Percentiles rank a stretch among this genome's conserved stretches.
Evolutionary conservation across 2,113 vertebrate species (phyloP).

Genomic region (Mola mola): DNA sequence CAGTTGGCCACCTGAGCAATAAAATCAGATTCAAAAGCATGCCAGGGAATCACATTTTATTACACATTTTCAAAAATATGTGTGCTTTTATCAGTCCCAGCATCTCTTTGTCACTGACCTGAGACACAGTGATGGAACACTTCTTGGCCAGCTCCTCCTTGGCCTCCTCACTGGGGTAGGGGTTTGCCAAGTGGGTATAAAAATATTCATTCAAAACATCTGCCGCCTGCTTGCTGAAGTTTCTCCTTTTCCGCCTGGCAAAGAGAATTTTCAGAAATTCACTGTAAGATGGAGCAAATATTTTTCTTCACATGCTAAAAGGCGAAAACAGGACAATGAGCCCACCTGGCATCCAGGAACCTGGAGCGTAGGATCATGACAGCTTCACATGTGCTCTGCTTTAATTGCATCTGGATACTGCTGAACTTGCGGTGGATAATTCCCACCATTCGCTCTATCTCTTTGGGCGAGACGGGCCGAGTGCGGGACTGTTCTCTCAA

Average conservation of each 20-base stretch:
- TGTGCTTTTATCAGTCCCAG: no score
- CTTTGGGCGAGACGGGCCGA: conserved; percentile 98
- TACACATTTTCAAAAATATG: no score
- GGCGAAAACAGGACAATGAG: no score
- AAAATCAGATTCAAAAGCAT: neutral
- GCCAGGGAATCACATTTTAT: no score
- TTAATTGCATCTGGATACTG: conserved; percentile 99
- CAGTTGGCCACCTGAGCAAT: conserved; percentile 53
- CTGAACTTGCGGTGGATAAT: conserved; percentile 99
- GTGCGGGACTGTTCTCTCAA: conserved; percentile 98
- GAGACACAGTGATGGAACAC: conserved; percentile 99
- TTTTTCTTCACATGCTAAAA: no score
- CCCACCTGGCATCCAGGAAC: conserved; percentile 99
- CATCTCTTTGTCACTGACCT: no score
- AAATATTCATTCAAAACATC: conserved; percentile 99
- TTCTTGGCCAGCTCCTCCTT: conserved; percentile 99
- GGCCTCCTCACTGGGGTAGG: conserved; percentile 99
- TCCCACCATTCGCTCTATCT: conserved; percentile 99
- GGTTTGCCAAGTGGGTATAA: conserved; percentile 99
- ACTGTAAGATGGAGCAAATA: no score
- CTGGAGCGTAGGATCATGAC: conserved; percentile 99
- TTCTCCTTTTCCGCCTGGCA: conserved; percentile 96
- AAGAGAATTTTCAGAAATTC: conserved; percentile 27
- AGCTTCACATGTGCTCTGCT: conserved; percentile 99
- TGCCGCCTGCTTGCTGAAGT: conserved; percentile 99